Evolutionary conservation across 2,797 vertebrate genomes (phyloP), one percentile per base, ranked within the genome.

Genomic region (Xenentodon cancila): DNA sequence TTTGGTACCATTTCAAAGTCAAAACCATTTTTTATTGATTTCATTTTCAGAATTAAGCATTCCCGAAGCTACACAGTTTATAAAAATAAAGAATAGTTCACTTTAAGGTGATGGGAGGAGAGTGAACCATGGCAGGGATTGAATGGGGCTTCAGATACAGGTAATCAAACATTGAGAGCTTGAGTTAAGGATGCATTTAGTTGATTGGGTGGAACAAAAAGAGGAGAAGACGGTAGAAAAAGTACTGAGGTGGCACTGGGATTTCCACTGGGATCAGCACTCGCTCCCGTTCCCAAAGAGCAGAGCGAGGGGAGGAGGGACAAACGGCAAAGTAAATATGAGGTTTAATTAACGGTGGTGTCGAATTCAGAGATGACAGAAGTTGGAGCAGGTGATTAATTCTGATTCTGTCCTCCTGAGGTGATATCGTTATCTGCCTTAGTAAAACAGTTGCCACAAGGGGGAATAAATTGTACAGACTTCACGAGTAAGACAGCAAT

Each of bases 241-340:
- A 54, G 46, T 22, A 48, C 45, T 19, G 49, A 75, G 53, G 53
- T 73, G 53, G 19, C 55, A 54, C 34, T 53, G 64, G 49, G 44
- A 74, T 73, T 79, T 64, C 59, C 44, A n/a, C 45, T 60, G 60
- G 68, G 56, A 64, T 75, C 50, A 61, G 53, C 61, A 30, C 52
- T 21, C 2, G 2, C 25, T 55, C n/a, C 21, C 18, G 27, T 55
- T 62, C 53, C 42, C 6, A 56, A 64, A 54, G 47, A 57, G 18
- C 53, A 44, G 30, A 7, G 55, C 17, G 49, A 59, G 40, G 51
- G 46, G 17, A 20, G n/a, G 17, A 52, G n/a, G 53, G 48, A 55
- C 25, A n/a, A 47, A 68, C 19, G 18, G 43, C n/a, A 13, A 57
- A 6, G 43, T 40, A 68, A 61, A 59, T 25, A 50, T 16, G 52